These are phyloP conservation scores for Lycorma delicatula DNA, from an alignment of 1,140 invertebrate genomes.

Conservation along the genomic window DNA sequence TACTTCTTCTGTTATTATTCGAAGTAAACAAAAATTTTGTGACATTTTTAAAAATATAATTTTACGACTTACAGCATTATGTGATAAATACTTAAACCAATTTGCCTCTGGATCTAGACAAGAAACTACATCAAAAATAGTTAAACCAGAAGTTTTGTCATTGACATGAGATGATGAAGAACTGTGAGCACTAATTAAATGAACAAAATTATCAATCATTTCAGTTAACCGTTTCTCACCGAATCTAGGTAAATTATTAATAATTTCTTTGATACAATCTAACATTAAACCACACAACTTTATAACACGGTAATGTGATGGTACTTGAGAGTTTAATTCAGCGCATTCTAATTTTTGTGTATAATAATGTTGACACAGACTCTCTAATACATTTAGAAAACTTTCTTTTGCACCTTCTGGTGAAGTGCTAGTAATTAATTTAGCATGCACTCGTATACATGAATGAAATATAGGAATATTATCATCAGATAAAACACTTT, in stretches of 20 bases:
- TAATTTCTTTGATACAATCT: neutral
- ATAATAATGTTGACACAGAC: neutral
- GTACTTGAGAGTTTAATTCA: neutral
- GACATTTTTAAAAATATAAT: neutral
- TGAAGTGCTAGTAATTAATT: neutral
- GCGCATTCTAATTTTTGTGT: neutral
- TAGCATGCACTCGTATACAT: neutral
- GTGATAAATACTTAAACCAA: neutral
- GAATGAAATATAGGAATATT: neutral
- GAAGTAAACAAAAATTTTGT: neutral
- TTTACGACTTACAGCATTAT: neutral
- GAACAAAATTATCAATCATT: neutral
- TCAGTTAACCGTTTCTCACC: neutral
- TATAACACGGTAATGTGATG: neutral
- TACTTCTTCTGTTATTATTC: neutral
- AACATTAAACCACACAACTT: neutral
- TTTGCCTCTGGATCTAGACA: neutral
- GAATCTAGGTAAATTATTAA: neutral
- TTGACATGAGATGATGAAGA: neutral
- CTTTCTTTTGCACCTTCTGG: neutral
- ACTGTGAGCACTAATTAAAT: too few relatives aligned
- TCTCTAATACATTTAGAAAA: neutral
- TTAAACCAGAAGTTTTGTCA: neutral
- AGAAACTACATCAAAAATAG: neutral
- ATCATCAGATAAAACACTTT: neutral